Evolutionary conservation across 2,113 vertebrate species (phyloP).

Genomic region (Aspidoscelis tigris): DNA sequence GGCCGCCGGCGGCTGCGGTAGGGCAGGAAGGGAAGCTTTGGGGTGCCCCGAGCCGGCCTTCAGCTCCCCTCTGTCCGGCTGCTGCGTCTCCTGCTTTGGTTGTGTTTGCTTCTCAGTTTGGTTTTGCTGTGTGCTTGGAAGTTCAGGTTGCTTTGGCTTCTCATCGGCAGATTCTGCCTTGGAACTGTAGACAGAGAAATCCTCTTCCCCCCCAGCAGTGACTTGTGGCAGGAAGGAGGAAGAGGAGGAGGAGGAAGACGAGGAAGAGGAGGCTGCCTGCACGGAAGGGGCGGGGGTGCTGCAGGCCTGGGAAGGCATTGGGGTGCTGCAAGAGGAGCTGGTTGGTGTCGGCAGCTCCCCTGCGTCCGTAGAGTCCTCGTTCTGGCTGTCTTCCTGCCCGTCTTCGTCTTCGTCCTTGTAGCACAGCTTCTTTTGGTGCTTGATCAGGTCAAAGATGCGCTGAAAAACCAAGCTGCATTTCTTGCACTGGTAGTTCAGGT

Average conservation of each 20-base stretch:
- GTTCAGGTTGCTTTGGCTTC: conserved; percentile 93
- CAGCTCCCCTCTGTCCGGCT: conserved; percentile 82
- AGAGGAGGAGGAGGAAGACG: conserved; percentile 59
- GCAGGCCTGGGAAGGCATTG: conserved; percentile 91
- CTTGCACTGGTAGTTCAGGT: conserved; percentile 98
- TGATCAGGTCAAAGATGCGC: conserved; percentile 98
- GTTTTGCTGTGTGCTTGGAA: conserved; percentile 81
- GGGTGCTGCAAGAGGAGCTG: conserved; percentile 96
- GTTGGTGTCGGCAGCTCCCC: conserved; percentile 94
- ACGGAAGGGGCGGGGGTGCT: conserved; percentile 87
- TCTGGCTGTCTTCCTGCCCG: conserved; percentile 96
- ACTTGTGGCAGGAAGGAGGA: conserved; percentile 79
- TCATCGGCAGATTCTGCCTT: conserved; percentile 87
- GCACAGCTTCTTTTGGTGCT: conserved; percentile 99
- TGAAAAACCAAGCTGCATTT: conserved; percentile 98
- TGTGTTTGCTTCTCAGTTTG: conserved; percentile 86
- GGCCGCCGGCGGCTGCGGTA: conserved; percentile 85
- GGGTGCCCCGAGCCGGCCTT: conserved; percentile 80
- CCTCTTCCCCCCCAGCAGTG: conserved; percentile 84
- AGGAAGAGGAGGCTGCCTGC: conserved; percentile 70
- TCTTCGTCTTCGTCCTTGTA: conserved; percentile 99
- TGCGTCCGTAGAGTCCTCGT: conserved; percentile 95
- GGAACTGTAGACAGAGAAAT: conserved; percentile 80
- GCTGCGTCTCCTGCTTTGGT: conserved; percentile 90
- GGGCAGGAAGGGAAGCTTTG: conserved; percentile 87